Conservation (phyloP, 1,140 invertebrate genomes). For the Acromyrmex heyeri region DNA sequence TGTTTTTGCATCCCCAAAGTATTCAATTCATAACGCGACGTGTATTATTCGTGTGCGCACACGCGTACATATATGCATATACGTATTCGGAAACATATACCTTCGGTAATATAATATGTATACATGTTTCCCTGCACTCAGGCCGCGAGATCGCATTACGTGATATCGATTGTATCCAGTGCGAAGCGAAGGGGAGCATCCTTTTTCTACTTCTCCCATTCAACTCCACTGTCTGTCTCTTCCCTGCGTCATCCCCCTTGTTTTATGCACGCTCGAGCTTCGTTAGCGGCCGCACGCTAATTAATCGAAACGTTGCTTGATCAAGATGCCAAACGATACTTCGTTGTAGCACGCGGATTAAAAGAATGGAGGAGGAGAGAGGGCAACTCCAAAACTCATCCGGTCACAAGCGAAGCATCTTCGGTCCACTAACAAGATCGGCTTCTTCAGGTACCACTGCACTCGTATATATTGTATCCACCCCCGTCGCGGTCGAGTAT, state of each 20-base stretch:
- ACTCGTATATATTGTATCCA: not conserved
- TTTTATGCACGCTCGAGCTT: conserved; percentile 61
- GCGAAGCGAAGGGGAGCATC: conserved; percentile 20
- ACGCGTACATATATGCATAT: not conserved
- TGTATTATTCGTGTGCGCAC: conserved; percentile 23
- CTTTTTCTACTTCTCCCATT: conserved; percentile 40
- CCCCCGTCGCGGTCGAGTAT: conserved; percentile 14
- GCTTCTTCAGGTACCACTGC: conserved; percentile 53
- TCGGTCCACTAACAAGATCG: conserved; percentile 48
- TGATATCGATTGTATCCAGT: conserved; percentile 75
- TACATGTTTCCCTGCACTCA: conserved; percentile 62
- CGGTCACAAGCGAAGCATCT: conserved; percentile 32
- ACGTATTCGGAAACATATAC: not conserved
- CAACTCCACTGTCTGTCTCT: not conserved
- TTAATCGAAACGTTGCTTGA: conserved; percentile 75
- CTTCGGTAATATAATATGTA: conserved; percentile 69
- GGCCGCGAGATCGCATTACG: conserved; percentile 73
- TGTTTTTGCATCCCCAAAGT: not conserved
- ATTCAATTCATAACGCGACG: conserved; percentile 31
- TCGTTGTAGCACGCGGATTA: conserved; percentile 18
- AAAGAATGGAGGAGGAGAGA: not conserved
- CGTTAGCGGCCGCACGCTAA: conserved; percentile 77
- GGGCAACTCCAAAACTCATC: conserved; percentile 47
- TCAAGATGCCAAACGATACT: conserved; percentile 68
- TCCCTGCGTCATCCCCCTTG: not conserved